Percentiles rank a stretch among this genome's conserved stretches.
Conservation (phyloP, 2,888 invertebrate species). For the Andrena marginata region DNA sequence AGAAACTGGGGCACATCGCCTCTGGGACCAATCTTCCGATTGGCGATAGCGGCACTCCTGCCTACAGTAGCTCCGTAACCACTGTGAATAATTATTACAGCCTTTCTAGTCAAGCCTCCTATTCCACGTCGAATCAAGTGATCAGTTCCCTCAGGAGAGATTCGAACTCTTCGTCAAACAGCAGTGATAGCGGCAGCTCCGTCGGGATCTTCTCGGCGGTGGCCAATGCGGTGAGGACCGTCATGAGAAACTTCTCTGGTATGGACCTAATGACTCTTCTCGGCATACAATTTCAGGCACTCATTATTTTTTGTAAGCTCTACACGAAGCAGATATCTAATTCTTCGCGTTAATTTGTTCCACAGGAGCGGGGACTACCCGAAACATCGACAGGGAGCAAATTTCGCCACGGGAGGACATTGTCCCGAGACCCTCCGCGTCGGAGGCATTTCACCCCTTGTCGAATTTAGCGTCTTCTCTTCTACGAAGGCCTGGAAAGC, state of each 20-base stretch:
- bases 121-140: constrained; percentile 7
- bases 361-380: constrained; percentile 22
- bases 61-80: constrained; percentile 58
- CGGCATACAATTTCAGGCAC: background rate
- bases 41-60: constrained; percentile 2
- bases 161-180: constrained; percentile 20
- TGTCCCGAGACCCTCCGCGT: background rate
- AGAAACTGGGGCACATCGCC: constrained; percentile 71
- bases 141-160: background rate
- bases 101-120: constrained; percentile 64
- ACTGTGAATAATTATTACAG: constrained; percentile 73
- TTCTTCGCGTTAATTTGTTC: background rate
- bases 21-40: constrained; percentile 14
- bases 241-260: constrained; percentile 79
- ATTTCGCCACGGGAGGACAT: background rate
- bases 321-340: background rate
- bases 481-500: constrained; percentile 68
- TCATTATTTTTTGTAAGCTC: background rate
- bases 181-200: constrained; percentile 33
- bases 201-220: constrained; percentile 78
- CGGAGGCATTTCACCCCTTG: background rate
- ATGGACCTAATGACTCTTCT: background rate
- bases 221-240: constrained; percentile 77
- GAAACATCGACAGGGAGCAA: constrained; percentile 26
- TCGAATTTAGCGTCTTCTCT: constrained; percentile 47